phyloP scores from a whole-genome alignment of 1,140 invertebrate species.

The Aphidius gifuensis region DNA sequence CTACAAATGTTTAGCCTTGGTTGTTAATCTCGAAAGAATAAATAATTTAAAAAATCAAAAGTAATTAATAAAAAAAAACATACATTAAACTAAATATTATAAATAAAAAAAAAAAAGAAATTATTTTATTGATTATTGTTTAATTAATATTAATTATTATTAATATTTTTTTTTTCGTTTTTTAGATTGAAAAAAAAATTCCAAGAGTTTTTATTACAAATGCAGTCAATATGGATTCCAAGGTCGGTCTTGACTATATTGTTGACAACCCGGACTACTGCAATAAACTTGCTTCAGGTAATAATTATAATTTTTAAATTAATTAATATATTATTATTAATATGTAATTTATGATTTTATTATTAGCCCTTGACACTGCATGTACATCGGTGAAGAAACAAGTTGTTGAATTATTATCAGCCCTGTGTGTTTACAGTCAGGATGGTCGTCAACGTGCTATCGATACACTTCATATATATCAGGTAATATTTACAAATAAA shows the following conservation, averaged over 20 bases:
- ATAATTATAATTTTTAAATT: conserved; percentile 1
- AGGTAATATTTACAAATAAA: conserved; percentile 57
- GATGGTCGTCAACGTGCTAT: conserved; percentile 81
- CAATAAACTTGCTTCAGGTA: conserved; percentile 80
- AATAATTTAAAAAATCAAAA: too few species aligned
- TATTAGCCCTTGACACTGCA: conserved; percentile 77
- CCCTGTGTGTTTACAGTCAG: conserved; percentile 83
- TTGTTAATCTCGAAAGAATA: too few species aligned
- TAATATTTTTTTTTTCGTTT: conserved; percentile 10
- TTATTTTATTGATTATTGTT: not conserved
- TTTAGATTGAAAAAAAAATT: too few species aligned
- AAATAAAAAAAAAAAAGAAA: too few species aligned
- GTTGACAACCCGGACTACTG: conserved; percentile 91
- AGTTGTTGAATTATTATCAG: conserved; percentile 85
- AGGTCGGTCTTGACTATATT: conserved; percentile 88
- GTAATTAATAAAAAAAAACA: too few species aligned
- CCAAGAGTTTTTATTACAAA: conserved; percentile 38
- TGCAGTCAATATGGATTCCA: conserved; percentile 71
- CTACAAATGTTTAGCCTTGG: too few species aligned
- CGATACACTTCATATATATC: conserved; percentile 83
- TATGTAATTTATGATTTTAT: conserved; percentile 9
- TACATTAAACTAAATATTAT: too few species aligned
- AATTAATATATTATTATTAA: conserved; percentile 11
- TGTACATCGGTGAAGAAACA: conserved; percentile 87
- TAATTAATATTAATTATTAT: not conserved